phyloP scores from a whole-genome alignment of 2,888 invertebrate species.

The Pristionchus fissidentatus region DNA sequence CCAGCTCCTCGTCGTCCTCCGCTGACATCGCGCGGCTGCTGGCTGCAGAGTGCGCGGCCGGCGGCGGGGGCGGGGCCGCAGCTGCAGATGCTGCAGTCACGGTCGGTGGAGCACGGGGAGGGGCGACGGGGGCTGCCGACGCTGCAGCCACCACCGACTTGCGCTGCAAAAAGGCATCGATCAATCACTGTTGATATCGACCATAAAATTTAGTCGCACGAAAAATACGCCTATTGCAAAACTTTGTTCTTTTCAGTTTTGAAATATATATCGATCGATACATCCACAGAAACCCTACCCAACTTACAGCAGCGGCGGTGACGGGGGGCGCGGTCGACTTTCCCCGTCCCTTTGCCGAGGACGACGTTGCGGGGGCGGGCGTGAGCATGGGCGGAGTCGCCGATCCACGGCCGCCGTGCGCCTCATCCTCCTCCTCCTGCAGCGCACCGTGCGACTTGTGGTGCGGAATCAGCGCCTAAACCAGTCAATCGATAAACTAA shows the following conservation, averaged over 20 bases:
- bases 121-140: neutral
- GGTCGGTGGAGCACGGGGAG: neutral
- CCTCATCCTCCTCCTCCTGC: slow-evolving; percentile 15
- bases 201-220: too few species aligned
- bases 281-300: too few species aligned
- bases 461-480: slow-evolving; percentile 39
- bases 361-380: neutral
- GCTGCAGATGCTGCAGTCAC: neutral
- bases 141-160: neutral
- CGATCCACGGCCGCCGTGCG: neutral
- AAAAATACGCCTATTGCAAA: too few species aligned
- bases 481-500: neutral
- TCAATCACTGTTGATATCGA: neutral
- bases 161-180: slow-evolving; percentile 1
- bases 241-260: neutral
- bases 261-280: neutral
- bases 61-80: neutral
- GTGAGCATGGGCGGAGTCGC: neutral
- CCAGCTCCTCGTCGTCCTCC: slow-evolving; percentile 21
- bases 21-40: neutral
- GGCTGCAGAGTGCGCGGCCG: neutral
- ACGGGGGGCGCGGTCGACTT: neutral
- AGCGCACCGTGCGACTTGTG: slow-evolving; percentile 4
- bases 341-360: neutral
- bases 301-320: neutral